Evolutionary conservation across 2,113 vertebrate species (phyloP), one percentile per base, ranked within the genome.

Genomic region (Petrocephalus zakoni): DNA sequence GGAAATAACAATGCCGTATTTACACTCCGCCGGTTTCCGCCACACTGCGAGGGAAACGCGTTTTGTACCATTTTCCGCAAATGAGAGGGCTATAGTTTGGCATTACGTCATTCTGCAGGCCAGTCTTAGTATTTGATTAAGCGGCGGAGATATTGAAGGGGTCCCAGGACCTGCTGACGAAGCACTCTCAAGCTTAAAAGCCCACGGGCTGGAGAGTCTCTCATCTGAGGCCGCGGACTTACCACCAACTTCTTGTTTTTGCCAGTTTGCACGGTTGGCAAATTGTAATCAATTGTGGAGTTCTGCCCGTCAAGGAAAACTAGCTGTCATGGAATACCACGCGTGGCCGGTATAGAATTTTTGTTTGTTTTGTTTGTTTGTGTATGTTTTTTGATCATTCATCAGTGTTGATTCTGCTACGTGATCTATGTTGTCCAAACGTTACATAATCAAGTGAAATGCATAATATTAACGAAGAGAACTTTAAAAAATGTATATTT

Each of bases 91-190:
- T 89, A 86, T 88, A 87, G 87, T 19, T 72, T 42, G 91, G 94
- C 96, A 97, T 98, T 93, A 97, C 97, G 97, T 99, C 97, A 99
- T 97, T 95, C 96, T 97, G 97, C 97, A 96, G 97, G 92, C 94
- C 93, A 95, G 95, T 96, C 95, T 95, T 93, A 93, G 94, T 93
- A 94, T 96, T 96, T 97, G 96, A 97, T 97, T 95, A 96, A 96
- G 92, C 93, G 93, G 91, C 92, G 92, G 90, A 93, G 96, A 95
- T 95, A 94, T 94, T 93, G 93, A 94, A 94, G 94, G 94, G 94
- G 94, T 94, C 94, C 90, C 92, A 94, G 90, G 93, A 92, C 95
- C 91, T 93, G 96, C 96, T 97, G 97, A 96, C 95, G 90, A 90
- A 93, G 95, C 96, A 92, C 93, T 94, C 91, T 94, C 91, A 90